These are phyloP conservation scores for Callipepla californica DNA, from an alignment of 2,113 vertebrate genomes.

Conservation along the genomic window DNA sequence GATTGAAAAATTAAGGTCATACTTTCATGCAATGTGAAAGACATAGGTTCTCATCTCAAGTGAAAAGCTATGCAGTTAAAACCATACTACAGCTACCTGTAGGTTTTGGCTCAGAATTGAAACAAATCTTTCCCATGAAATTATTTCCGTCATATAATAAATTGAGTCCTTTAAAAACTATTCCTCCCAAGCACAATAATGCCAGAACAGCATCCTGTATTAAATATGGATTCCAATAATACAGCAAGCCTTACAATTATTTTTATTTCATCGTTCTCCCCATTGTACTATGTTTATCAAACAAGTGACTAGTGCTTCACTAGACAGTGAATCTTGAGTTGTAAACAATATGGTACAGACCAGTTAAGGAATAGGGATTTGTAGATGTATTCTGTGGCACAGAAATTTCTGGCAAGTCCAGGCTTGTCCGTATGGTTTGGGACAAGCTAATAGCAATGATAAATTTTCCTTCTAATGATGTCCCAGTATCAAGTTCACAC, in stretches of 20 bases:
- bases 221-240: neutral
- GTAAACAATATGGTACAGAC: neutral
- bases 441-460: neutral
- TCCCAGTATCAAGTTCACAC: neutral
- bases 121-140: neutral
- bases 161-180: neutral
- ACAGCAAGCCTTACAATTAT: neutral
- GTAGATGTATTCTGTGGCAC: neutral
- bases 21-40: neutral
- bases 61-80: conserved; percentile 1
- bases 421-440: neutral
- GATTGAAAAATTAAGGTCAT: neutral
- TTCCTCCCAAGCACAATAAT: neutral
- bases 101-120: conserved; percentile 1
- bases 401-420: neutral
- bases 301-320: neutral
- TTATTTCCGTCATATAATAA: neutral
- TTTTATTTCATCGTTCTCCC: neutral
- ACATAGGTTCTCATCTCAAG: neutral
- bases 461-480: neutral
- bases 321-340: neutral
- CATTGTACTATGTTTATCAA: neutral
- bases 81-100: neutral
- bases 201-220: neutral
- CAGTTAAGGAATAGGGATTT: neutral